phyloP scores from a whole-genome alignment of 2,888 invertebrate genomes.

The Dysmachus trigonus region DNA sequence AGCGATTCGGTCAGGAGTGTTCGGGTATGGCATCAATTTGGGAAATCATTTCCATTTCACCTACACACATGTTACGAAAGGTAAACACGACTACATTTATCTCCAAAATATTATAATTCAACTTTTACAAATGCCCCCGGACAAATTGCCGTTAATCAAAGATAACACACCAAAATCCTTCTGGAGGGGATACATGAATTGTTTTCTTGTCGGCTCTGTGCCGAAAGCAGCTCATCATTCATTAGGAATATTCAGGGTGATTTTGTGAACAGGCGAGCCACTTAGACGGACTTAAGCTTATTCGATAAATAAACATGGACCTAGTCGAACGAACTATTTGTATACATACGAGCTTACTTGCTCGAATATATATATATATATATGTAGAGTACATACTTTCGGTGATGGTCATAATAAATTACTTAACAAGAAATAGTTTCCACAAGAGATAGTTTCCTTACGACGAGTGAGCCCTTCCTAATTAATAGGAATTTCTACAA shows the following conservation, averaged over 20 bases:
- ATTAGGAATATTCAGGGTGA: not conserved
- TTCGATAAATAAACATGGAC: not conserved
- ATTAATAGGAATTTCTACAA: constrained; percentile 32
- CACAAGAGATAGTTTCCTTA: not conserved
- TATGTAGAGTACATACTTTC: not conserved
- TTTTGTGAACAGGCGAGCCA: not conserved
- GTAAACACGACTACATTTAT: not conserved
- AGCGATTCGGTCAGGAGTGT: too few relatives aligned
- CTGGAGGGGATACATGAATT: not conserved
- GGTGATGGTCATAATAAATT: constrained; percentile 23
- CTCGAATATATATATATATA: not conserved
- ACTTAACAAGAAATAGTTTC: constrained; percentile 24
- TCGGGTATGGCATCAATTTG: too few relatives aligned
- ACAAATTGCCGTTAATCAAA: not conserved
- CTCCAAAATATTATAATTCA: not conserved
- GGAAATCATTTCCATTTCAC: too few relatives aligned
- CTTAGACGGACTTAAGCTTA: not conserved
- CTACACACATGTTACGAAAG: too few relatives aligned
- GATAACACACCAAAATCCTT: not conserved
- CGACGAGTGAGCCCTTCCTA: constrained; percentile 4
- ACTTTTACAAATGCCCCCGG: not conserved
- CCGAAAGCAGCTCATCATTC: not conserved
- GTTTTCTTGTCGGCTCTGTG: not conserved
- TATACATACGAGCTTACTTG: not conserved
- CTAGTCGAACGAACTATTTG: not conserved